Evolutionary conservation across 2,888 invertebrate species (phyloP), one percentile per base, ranked within the genome.

Genomic region (Junonia oenone): DNA sequence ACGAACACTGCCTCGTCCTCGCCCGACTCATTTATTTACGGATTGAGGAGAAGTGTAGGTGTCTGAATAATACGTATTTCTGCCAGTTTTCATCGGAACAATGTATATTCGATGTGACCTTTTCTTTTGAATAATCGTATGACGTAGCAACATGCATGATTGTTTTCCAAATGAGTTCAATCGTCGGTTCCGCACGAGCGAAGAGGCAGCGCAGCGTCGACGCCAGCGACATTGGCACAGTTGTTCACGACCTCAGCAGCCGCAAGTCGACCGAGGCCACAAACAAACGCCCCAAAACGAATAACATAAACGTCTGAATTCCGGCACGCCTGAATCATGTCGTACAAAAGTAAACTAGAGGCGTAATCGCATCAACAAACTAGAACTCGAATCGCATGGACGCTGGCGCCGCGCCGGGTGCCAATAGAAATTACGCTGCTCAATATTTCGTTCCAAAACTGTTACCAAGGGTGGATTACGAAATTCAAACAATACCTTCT

Each of bases 201-300:
- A 73, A 69, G 74, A 68, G 76, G 75, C 70, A 71, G 68, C 69
- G 67, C 69, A 67, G 68, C 61, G 72, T 64, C 67, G 66, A 65
- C 68, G 65, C 63, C 67, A 63, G 73, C 78, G 89, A 90, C 89
- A 89, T 89, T 89, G 90, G 89, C 89, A 89, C 84, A 87, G 78
- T 88, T 89, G 81, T 74, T 81, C 75, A 78, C 76, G 75, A 83
- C 88, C 85, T 88, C 89, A 82, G 77, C 76, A 68, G 74, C 71
- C 70, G 72, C 72, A 73, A 78, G 76, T 64, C 78, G 77, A 76
- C 73, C 86, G 88, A 88, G 88, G 88, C 76, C 88, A 76, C 76
- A 68, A 73, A 73, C 81, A 79, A 81, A 83, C 79, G 85, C 80
- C 83, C 84, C 83, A 84, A 85, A 86, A 84, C 75, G 68, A 81